Percentiles rank a stretch among this genome's conserved stretches.
Conservation (phyloP, 2,888 invertebrate genomes). For the Conomelus anceps region DNA sequence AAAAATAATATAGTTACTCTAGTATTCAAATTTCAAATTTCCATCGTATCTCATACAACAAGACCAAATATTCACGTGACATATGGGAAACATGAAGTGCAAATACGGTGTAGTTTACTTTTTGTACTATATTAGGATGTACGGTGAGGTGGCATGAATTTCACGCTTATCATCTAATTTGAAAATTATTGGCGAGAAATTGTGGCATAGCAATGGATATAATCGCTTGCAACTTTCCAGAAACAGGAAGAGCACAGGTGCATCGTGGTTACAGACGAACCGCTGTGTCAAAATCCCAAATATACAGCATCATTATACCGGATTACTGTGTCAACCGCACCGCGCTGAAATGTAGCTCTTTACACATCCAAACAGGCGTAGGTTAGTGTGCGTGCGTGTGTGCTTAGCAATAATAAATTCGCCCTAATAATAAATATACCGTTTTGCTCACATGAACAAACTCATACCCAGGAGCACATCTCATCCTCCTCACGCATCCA, state of each 20-base stretch:
- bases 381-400: not conserved
- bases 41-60: too few relatives aligned
- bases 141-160: not conserved
- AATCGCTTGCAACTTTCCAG: not conserved
- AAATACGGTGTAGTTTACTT: too few relatives aligned
- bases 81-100: too few relatives aligned
- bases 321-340: not conserved
- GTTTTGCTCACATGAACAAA: not conserved
- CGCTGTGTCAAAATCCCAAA: not conserved
- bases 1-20: too few relatives aligned
- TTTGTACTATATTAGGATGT: not conserved
- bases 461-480: not conserved
- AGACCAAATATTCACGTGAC: too few relatives aligned
- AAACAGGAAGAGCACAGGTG: not conserved
- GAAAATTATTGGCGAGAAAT: not conserved
- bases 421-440: not conserved
- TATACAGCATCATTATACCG: not conserved
- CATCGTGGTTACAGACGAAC: not conserved
- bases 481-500: not conserved
- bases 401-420: not conserved
- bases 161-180: not conserved
- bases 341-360: not conserved
- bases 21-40: too few relatives aligned
- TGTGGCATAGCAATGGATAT: not conserved
- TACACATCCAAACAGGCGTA: not conserved